Evolutionary conservation across 2,888 invertebrate species (phyloP).

Genomic region (Onthophagus sagittarius): DNA sequence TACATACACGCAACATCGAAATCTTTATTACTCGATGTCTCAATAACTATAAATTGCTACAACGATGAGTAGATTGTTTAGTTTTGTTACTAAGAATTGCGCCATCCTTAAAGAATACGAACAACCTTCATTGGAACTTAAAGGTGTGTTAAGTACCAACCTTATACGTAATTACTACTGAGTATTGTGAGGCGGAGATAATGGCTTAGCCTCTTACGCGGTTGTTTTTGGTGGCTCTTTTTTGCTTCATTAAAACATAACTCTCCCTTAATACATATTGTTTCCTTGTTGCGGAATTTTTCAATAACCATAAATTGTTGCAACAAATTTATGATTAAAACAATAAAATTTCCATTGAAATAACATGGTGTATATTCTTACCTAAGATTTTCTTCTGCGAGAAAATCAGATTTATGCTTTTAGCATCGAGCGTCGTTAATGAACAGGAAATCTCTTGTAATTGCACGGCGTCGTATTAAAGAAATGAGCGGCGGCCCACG

Average conservation of each 20-base stretch:
- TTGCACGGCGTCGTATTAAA: not conserved
- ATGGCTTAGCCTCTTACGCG: too few species aligned
- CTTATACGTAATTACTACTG: too few species aligned
- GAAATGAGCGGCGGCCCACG: not conserved
- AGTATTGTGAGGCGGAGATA: too few species aligned
- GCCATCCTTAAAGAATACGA: not conserved
- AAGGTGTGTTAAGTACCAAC: too few species aligned
- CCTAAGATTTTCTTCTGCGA: not conserved
- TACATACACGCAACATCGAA: not conserved
- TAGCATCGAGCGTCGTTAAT: not conserved
- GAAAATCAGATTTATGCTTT: not conserved
- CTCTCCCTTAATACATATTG: too few species aligned
- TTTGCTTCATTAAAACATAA: too few species aligned
- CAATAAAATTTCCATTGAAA: not conserved
- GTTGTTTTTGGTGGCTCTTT: too few species aligned
- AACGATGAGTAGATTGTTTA: not conserved
- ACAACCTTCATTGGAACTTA: not conserved
- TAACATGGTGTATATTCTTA: not conserved
- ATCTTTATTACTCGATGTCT: not conserved
- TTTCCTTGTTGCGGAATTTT: too few species aligned
- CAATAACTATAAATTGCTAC: not conserved
- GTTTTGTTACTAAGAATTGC: not conserved
- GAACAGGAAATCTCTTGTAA: not conserved
- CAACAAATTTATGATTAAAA: not conserved
- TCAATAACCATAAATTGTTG: too few species aligned